Base-by-base conservation (phyloP, 2,888 invertebrate species). In the Dyspetes luteomarginatus region DNA sequence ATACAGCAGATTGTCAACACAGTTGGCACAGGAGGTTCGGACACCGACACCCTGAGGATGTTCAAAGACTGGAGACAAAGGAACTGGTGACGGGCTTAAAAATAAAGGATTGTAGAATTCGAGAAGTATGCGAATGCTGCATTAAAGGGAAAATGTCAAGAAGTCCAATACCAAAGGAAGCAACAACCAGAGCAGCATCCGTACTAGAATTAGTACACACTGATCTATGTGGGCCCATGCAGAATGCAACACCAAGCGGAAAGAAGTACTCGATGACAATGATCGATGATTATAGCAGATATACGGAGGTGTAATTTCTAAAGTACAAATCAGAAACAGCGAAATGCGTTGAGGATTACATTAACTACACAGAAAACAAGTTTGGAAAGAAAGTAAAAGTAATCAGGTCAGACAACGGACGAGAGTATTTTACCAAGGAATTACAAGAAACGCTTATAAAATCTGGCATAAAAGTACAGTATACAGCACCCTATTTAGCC, bases 131-230 rank as follows among this genome's bases (percentile, higher is more conserved):
- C 55, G 84, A 84, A 58, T 68, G 81, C n/a, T 86, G 86, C 17
- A 72, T 84, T 2, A 85, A 84, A 71, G 85, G 83, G 4, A 88
- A 88, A 67, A 62, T 86, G 72, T 17, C 83, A 0, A 77, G 85
- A 48, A 36, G 22, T 17, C 74, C 86, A 4, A 83, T 87, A 65
- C 79, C 86, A 17, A 83, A 83, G 30, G 67, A 72, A 52, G 56
- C 81, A 52, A 69, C 50, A 17, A 78, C 28, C 4, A 82, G 76
- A 72, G 55, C 84, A 58, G 36, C n/a, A 12, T 56, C 60, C n/a
- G 52, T 28, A 71, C 50, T 83, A 50, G 81, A 84, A 43, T 43
- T 85, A 0, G 65, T 88, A 0, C 86, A 87, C 50, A 81, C 84
- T 0, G 86, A 88, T 72, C 36, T 88, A 4, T 87, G 86, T 41